These are phyloP conservation scores for Lepidothrix coronata DNA, from an alignment of 2,113 vertebrate genomes.

Conservation along the genomic window DNA sequence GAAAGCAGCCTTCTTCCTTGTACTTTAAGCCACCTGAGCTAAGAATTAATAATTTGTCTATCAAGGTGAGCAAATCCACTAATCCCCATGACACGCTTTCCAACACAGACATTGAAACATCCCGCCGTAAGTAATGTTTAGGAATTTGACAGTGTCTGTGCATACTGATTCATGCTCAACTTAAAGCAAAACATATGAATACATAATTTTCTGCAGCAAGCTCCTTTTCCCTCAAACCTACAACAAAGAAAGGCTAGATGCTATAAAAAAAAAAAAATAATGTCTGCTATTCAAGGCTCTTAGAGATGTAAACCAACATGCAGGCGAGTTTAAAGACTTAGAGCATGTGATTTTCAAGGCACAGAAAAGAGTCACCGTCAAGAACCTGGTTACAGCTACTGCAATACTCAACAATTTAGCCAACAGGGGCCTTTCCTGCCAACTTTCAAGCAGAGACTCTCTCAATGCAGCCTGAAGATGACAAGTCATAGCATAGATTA, in stretches of 20 bases:
- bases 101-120: background rate
- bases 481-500: background rate
- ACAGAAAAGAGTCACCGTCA: background rate
- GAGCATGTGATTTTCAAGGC: fast-evolving
- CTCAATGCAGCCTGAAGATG: background rate
- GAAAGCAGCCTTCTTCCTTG: background rate
- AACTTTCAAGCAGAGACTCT: background rate
- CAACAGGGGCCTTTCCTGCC: background rate
- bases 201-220: background rate
- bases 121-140: background rate
- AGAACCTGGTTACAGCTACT: background rate
- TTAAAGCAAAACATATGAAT: background rate
- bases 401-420: background rate
- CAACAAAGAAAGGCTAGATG: background rate
- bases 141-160: background rate
- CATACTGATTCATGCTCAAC: background rate
- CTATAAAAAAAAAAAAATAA: background rate
- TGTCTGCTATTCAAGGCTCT: background rate
- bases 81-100: background rate
- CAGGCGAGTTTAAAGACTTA: background rate
- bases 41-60: background rate
- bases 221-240: background rate
- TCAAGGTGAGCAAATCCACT: background rate
- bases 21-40: background rate
- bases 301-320: background rate